Evolutionary conservation across 2,888 invertebrate genomes (phyloP).

Genomic region (Perithous albicinctus): DNA sequence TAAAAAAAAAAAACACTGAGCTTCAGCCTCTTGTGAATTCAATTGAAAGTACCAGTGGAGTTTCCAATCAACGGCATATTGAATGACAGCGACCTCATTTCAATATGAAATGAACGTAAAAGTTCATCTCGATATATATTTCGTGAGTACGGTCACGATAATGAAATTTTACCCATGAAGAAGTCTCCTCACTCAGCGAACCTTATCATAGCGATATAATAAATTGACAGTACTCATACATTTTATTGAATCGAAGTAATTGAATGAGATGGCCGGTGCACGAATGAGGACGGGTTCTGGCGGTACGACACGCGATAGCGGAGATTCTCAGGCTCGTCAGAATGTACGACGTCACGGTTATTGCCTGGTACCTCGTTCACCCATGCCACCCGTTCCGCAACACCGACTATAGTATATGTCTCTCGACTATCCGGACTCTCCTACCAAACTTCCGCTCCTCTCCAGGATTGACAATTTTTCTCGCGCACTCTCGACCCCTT

Average conservation of each 20-base stretch:
- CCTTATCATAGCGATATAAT: conserved; percentile 55
- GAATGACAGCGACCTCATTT: not conserved
- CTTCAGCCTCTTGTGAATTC: not conserved
- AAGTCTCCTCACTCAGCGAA: conserved; percentile 7
- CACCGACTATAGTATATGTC: not conserved
- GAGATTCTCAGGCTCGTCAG: conserved; percentile 47
- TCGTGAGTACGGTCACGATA: not conserved
- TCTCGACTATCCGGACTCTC: conserved; percentile 17
- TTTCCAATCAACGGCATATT: not conserved
- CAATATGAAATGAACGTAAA: not conserved
- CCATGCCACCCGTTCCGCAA: conserved; percentile 20
- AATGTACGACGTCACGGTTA: conserved; percentile 57
- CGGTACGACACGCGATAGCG: conserved; percentile 35
- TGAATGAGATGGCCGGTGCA: conserved; percentile 42
- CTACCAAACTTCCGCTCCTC: conserved; percentile 27
- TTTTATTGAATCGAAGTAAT: conserved; percentile 64
- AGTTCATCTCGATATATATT: not conserved
- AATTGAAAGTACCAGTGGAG: not conserved
- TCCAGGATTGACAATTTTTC: conserved; percentile 55
- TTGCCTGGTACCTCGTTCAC: conserved; percentile 39
- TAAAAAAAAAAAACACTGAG: not conserved
- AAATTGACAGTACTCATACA: conserved; percentile 62
- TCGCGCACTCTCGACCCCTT: conserved; percentile 34
- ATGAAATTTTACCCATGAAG: not conserved
- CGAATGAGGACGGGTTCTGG: not conserved